A percentile compares a stretch with the other conserved stretches of the same genome.
Evolutionary conservation across 2,888 invertebrate species (phyloP).

Genomic region (Saturnia pavonia): DNA sequence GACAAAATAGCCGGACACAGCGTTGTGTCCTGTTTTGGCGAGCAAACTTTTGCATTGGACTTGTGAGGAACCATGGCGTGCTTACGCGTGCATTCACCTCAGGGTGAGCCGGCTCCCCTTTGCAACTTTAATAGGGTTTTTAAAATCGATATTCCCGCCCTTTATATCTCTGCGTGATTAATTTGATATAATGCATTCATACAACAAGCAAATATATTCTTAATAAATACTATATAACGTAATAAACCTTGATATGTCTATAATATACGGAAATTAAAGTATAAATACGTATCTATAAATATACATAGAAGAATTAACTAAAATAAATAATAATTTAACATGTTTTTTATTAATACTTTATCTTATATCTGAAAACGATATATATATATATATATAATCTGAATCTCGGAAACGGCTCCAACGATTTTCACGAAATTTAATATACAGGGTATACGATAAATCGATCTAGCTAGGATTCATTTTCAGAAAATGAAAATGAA

Average conservation of each 20-base stretch:
- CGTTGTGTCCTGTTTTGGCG: conserved; percentile 63
- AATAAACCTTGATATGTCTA: too few relatives aligned
- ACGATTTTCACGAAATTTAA: too few relatives aligned
- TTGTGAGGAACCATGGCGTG: conserved; percentile 43
- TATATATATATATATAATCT: too few relatives aligned
- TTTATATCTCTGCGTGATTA: conserved; percentile 6
- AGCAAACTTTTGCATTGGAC: conserved; percentile 54
- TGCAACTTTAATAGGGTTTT: conserved; percentile 62
- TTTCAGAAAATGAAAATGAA: too few relatives aligned
- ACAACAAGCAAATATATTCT: not conserved
- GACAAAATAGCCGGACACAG: conserved; percentile 44
- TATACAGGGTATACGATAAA: too few relatives aligned
- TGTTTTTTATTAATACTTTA: too few relatives aligned
- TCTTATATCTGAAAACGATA: too few relatives aligned
- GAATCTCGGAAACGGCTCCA: too few relatives aligned
- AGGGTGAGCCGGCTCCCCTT: conserved; percentile 50
- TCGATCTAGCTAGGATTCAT: too few relatives aligned
- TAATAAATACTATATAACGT: not conserved
- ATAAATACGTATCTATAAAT: too few relatives aligned
- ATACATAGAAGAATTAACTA: too few relatives aligned
- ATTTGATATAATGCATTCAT: not conserved
- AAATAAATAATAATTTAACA: not conserved
- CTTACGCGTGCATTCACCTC: conserved; percentile 65
- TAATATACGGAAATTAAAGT: too few relatives aligned
- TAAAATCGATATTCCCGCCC: conserved; percentile 66